These are phyloP conservation scores for Pelodytes ibericus DNA, from an alignment of 2,797 vertebrate genomes.

Conservation along the genomic window DNA sequence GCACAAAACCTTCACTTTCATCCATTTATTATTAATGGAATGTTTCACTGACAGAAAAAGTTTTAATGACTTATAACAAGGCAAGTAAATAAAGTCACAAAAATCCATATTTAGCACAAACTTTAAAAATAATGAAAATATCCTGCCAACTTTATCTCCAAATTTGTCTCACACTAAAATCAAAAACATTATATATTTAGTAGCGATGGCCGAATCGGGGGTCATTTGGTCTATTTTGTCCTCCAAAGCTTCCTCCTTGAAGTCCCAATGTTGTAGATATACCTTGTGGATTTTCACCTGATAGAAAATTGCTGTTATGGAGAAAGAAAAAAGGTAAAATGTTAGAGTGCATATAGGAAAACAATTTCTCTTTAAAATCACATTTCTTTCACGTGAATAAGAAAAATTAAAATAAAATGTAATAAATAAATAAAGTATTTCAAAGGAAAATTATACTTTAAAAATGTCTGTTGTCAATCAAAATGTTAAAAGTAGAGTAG, in stretches of 20 bases:
- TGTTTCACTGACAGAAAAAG: conserved; percentile 2
- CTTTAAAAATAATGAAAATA: neutral
- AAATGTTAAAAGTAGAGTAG: too few species aligned
- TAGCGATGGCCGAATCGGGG: conserved; percentile 71
- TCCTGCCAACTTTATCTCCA: neutral
- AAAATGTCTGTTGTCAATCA: too few species aligned
- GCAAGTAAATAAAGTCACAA: neutral
- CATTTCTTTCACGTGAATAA: too few species aligned
- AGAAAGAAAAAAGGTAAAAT: neutral
- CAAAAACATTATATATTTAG: conserved; percentile 58
- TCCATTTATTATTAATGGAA: conserved; percentile 2
- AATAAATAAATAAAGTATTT: too few species aligned
- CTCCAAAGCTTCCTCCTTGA: conserved; percentile 77
- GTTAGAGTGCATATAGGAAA: too few species aligned
- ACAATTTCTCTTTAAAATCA: too few species aligned
- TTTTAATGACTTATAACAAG: neutral
- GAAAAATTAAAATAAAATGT: too few species aligned
- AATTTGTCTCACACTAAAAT: conserved; percentile 26
- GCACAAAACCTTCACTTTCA: too few species aligned
- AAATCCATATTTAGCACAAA: neutral
- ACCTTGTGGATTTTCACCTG: conserved; percentile 78
- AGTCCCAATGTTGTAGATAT: conserved; percentile 75
- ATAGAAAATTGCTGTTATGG: conserved; percentile 82
- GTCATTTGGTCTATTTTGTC: conserved; percentile 63
- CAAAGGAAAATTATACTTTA: too few species aligned